Evolutionary conservation across 2,888 invertebrate genomes (phyloP).

Genomic region (Magallana nippona): DNA sequence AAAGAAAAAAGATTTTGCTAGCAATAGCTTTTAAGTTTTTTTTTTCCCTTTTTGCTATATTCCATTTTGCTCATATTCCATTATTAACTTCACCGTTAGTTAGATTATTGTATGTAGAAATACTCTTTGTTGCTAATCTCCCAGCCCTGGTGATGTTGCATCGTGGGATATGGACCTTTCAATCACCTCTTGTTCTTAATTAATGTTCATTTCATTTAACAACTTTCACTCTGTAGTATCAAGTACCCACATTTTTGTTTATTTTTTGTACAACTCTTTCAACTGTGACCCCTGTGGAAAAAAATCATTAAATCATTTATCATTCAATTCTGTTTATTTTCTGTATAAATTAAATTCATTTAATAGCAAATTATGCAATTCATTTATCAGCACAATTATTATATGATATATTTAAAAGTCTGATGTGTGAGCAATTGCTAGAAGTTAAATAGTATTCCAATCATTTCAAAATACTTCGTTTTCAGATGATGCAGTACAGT

Average conservation of each 20-base stretch:
- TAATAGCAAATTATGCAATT: too few species aligned
- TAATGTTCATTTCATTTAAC: neutral
- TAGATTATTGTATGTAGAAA: neutral
- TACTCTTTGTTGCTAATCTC: neutral
- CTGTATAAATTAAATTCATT: too few species aligned
- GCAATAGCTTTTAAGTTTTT: neutral
- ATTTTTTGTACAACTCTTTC: neutral
- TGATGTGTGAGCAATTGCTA: too few species aligned
- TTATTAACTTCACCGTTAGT: slow-evolving; percentile 16
- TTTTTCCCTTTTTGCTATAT: neutral
- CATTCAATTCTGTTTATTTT: too few species aligned
- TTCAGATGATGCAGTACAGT: too few species aligned
- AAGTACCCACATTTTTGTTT: neutral
- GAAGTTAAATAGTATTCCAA: too few species aligned
- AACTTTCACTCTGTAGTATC: neutral
- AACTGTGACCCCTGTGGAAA: too few species aligned
- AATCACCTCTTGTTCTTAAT: neutral
- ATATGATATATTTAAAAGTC: too few species aligned
- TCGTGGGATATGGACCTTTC: neutral
- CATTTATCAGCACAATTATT: too few species aligned
- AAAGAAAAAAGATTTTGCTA: neutral
- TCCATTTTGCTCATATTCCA: slow-evolving; percentile 12
- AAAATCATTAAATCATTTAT: too few species aligned
- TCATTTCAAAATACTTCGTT: too few species aligned
- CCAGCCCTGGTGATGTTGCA: neutral